Base-by-base conservation (phyloP, 1,140 invertebrate species). In the Drosophila ohnishii region DNA sequence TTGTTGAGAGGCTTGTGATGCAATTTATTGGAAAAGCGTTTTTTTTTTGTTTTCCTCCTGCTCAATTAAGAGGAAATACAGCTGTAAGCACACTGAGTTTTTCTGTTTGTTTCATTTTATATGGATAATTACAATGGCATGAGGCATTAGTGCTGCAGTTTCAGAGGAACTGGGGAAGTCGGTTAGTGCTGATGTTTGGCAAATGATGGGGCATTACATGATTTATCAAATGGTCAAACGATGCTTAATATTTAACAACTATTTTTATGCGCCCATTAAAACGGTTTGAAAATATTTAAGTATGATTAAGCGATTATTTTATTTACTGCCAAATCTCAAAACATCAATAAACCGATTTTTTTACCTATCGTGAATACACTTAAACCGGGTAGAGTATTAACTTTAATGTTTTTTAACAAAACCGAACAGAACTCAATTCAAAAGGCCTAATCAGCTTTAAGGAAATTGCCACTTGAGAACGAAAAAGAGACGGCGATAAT, bases 11-110 rank as follows among this genome's bases (percentile, higher is more conserved):
- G 63, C 75, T 53, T 62, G 75, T 86, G 79, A 86, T 86, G 82
- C 82, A 86, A 88, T 86, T 66, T 73, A 86, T 88, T 79, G 82
- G 79, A 86, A 87, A 86, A 87, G 70, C 70, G 74, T 65, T 76
- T 42, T 65, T 65, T 58, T 63, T 47, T 56, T 63, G 35, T 35
- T 63, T 57, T 50, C 65, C 51, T 58, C 25, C 58, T 44, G 51
- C 30, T 55, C 74, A 76, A 76, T 76, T 76, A 75, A 57, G 45
- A 53, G 72, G 66, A 72, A 72, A 72, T 50, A 40, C 69, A 71
- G 66, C 67, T 71, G 67, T 56, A 39, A 63, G 35, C 48, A 55
- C 44, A 34, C 58, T 10, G 28, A 51, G 45, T 58, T 58, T 58
- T 66, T 58, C 28, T 22, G 22, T 59, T 59, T 75, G 37, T 58